phyloP scores from a whole-genome alignment of 2,113 vertebrate species.

The Cromileptes altivelis region DNA sequence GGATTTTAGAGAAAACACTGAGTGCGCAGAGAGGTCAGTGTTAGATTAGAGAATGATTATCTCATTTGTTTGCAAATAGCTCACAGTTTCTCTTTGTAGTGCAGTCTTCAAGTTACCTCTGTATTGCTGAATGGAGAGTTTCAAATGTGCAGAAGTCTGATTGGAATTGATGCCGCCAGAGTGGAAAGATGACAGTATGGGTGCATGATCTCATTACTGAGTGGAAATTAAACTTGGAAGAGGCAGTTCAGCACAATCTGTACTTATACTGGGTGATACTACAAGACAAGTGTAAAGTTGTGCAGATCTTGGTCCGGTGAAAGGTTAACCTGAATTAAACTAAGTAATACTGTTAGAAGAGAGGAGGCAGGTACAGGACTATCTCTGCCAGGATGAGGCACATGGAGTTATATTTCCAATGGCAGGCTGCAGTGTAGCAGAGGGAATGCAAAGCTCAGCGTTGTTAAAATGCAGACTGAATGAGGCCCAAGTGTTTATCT shows the following conservation, averaged over 20 bases:
- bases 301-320: not conserved
- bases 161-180: constrained; percentile 26
- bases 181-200: constrained; percentile 22
- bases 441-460: not conserved
- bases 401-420: too few relatives aligned
- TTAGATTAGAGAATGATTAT: constrained; percentile 38
- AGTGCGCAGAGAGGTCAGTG: constrained; percentile 1
- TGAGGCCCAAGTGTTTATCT: not conserved
- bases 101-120: not conserved
- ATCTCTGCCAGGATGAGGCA: not conserved
- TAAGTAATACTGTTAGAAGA: not conserved
- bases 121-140: not conserved
- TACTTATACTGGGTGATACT: not conserved
- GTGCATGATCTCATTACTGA: constrained; percentile 33
- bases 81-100: constrained; percentile 3
- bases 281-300: not conserved
- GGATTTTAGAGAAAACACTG: constrained; percentile 8
- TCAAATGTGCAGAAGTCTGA: constrained; percentile 25
- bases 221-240: constrained; percentile 40
- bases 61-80: constrained; percentile 14
- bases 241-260: constrained; percentile 32
- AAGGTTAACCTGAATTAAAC: not conserved
- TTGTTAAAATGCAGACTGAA: not conserved
- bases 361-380: not conserved
- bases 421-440: not conserved